A percentile compares a stretch with the other conserved stretches of the same genome.
phyloP scores from a whole-genome alignment of 2,113 vertebrate species.

The Calyptommatus sinebrachiatus region DNA sequence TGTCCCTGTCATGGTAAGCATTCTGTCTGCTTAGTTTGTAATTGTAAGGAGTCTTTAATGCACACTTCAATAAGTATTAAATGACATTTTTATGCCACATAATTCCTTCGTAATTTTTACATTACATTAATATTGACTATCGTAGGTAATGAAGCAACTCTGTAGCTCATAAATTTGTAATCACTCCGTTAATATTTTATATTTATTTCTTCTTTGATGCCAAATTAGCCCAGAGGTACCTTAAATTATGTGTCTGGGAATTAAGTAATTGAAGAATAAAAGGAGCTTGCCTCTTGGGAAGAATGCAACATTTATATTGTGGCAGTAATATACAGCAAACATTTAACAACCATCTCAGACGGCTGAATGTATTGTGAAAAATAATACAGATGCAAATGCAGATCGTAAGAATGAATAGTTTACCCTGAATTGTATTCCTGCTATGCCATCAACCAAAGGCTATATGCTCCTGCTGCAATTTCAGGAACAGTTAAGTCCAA shows the following conservation, averaged over 20 bases:
- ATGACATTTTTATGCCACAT: slow-evolving; percentile 14
- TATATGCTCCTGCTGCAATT: background rate
- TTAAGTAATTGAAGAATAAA: slow-evolving; percentile 32
- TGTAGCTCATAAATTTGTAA: slow-evolving; percentile 30
- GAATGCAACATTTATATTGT: slow-evolving; percentile 4
- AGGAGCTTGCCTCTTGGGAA: slow-evolving; percentile 3
- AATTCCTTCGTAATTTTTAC: slow-evolving; percentile 24
- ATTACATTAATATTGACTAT: slow-evolving; percentile 21
- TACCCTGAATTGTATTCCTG: background rate
- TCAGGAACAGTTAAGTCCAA: background rate
- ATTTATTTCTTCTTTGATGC: slow-evolving; percentile 32
- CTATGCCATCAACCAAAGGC: background rate
- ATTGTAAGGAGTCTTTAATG: slow-evolving; percentile 10
- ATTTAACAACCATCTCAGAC: background rate
- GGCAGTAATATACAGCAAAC: background rate
- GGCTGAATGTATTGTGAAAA: background rate
- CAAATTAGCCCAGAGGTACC: slow-evolving; percentile 21
- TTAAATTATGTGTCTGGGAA: slow-evolving; percentile 30
- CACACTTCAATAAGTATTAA: slow-evolving; percentile 8
- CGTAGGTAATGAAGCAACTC: slow-evolving; percentile 10
- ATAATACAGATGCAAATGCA: background rate
- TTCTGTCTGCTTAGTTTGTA: background rate
- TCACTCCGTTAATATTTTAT: slow-evolving; percentile 34
- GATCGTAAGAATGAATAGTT: background rate
- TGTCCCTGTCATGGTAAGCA: background rate